These are phyloP conservation scores for Moxostoma hubbsi DNA, from an alignment of 2,797 vertebrate genomes.

Conservation along the genomic window DNA sequence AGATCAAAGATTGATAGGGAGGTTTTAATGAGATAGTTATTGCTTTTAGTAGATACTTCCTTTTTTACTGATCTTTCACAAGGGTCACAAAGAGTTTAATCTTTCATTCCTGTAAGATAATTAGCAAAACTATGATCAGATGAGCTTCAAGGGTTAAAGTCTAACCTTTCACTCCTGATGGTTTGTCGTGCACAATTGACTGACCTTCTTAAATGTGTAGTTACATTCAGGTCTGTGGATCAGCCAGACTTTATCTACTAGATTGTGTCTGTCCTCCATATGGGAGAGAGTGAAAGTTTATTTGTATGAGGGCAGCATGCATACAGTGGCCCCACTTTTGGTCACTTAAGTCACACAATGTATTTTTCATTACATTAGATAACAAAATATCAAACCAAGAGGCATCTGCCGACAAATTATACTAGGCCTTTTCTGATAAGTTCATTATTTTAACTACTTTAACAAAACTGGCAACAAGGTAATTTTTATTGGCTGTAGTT, in stretches of 20 bases:
- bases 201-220: not conserved
- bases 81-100: not conserved
- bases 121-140: slow-evolving; percentile 17
- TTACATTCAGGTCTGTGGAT: not conserved
- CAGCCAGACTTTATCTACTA: not conserved
- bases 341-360: no score
- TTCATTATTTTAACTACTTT: no score
- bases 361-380: no score
- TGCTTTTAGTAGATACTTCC: slow-evolving; percentile 5
- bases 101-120: not conserved
- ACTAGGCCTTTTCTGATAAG: no score
- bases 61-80: slow-evolving; percentile 10
- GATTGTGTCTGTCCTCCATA: not conserved
- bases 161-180: slow-evolving; percentile 6
- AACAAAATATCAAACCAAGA: not conserved
- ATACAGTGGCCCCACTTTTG: no score
- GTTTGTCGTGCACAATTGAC: not conserved
- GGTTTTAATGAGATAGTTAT: slow-evolving; percentile 18
- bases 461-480: no score
- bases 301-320: not conserved
- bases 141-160: not conserved
- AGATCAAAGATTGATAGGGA: slow-evolving; percentile 31
- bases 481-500: no score
- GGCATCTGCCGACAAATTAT: no score
- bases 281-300: no score